A percentile compares a stretch with the other conserved stretches of the same genome.
Evolutionary conservation across 2,797 vertebrate species (phyloP).

Genomic region (Pantherophis alleghaniensis): DNA sequence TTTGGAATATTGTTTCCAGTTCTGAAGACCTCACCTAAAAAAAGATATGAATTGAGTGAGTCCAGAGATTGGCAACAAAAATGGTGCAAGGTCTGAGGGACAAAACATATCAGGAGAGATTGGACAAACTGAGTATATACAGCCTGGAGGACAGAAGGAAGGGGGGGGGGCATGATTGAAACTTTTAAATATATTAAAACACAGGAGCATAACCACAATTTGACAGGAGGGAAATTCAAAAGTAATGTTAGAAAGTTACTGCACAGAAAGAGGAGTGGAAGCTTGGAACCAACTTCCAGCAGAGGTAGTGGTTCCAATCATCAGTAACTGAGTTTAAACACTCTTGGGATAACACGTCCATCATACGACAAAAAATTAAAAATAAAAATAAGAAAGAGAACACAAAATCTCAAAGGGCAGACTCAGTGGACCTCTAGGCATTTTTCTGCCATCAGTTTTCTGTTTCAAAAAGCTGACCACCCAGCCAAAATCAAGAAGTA

Average conservation of each 20-base stretch:
- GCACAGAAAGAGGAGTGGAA: background rate
- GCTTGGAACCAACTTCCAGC: background rate
- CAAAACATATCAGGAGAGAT: background rate
- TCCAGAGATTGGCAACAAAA: background rate
- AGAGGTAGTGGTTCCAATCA: background rate
- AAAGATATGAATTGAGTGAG: background rate
- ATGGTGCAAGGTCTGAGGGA: background rate
- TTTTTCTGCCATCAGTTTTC: background rate
- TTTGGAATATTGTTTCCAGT: background rate
- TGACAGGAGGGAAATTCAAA: background rate
- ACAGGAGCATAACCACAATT: background rate
- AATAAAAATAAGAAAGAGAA: background rate
- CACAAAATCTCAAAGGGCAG: background rate
- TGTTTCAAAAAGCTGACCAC: background rate
- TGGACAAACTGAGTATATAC: background rate
- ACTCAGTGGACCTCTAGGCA: background rate
- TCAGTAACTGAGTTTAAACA: background rate
- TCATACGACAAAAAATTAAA: background rate
- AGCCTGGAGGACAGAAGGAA: background rate
- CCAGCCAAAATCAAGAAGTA: background rate
- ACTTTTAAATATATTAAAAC: background rate
- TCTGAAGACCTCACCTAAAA: background rate
- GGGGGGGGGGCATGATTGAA: background rate
- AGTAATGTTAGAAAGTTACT: background rate
- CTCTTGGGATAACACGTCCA: background rate